These are phyloP conservation scores for Lepidothrix coronata DNA, from an alignment of 2,113 vertebrate species.

Conservation along the genomic window DNA sequence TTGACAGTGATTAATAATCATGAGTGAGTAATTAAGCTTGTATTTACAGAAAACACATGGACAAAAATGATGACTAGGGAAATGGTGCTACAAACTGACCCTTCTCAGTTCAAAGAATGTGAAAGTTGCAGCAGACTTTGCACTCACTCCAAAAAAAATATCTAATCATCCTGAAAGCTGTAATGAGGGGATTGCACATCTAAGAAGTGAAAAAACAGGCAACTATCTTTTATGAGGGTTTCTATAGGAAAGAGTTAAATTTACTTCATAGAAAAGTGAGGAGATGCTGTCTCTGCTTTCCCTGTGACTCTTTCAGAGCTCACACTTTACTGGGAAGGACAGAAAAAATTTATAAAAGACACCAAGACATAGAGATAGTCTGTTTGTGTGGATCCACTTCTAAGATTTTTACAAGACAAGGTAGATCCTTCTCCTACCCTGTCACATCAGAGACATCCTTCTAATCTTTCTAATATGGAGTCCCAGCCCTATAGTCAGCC, in stretches of 20 bases:
- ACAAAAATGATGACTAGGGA: neutral
- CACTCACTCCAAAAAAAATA: neutral
- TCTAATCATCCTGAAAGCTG: neutral
- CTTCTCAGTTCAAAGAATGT: neutral
- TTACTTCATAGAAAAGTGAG: neutral
- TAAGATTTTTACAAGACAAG: neutral
- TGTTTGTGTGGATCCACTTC: neutral
- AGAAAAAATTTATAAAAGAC: neutral
- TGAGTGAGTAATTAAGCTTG: neutral
- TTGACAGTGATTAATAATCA: constrained; percentile 18
- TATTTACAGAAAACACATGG: constrained; percentile 34
- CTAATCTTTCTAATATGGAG: neutral
- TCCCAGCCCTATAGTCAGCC: neutral
- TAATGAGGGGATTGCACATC: neutral
- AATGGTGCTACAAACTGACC: neutral
- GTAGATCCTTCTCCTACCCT: neutral
- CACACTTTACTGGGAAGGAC: neutral
- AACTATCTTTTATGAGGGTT: neutral
- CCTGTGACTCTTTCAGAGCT: neutral
- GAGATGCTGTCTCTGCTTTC: neutral
- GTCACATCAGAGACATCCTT: neutral
- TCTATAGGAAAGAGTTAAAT: neutral
- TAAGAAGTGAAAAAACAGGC: neutral
- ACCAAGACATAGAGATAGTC: neutral
- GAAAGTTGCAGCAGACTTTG: neutral